A percentile compares a stretch with the other conserved stretches of the same genome.
Conservation (phyloP, 2,797 vertebrate species). For the Anas capensis region DNA sequence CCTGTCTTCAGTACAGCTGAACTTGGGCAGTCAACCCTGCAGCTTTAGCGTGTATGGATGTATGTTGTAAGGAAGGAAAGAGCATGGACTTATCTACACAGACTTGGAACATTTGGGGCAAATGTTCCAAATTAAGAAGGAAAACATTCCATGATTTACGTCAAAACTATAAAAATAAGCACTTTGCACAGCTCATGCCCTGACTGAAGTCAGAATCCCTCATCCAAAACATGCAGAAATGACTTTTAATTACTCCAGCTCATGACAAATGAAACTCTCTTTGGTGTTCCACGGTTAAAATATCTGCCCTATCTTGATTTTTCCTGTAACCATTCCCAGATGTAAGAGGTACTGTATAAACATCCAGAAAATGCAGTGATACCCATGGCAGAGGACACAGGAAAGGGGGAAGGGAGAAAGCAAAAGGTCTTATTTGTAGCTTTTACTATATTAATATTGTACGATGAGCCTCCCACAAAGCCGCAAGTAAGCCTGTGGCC, state of each 20-base stretch:
- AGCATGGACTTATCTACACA: constrained; percentile 39
- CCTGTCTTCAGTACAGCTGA: neutral
- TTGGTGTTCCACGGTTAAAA: neutral
- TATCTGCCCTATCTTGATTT: neutral
- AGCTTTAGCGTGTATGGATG: neutral
- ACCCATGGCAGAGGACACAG: neutral
- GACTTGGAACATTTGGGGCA: constrained; percentile 67
- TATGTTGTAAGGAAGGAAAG: constrained; percentile 17
- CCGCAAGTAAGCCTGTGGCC: neutral
- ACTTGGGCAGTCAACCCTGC: neutral
- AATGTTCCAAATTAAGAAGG: constrained; percentile 78
- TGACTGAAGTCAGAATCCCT: constrained; percentile 55
- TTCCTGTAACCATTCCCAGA: constrained; percentile 4
- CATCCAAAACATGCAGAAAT: constrained; percentile 54
- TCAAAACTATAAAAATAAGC: constrained; percentile 82
- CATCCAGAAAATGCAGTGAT: neutral
- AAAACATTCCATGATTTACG: constrained; percentile 76
- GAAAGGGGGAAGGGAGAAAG: neutral
- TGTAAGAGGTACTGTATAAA: neutral
- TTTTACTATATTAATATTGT: neutral
- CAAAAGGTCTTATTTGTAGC: neutral
- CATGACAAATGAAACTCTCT: constrained; percentile 32
- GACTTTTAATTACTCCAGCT: constrained; percentile 48
- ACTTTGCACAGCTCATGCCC: constrained; percentile 65
- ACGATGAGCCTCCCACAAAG: neutral